Evolutionary conservation across 2,888 invertebrate species (phyloP).

Genomic region (Omphaloscelis lunosa): DNA sequence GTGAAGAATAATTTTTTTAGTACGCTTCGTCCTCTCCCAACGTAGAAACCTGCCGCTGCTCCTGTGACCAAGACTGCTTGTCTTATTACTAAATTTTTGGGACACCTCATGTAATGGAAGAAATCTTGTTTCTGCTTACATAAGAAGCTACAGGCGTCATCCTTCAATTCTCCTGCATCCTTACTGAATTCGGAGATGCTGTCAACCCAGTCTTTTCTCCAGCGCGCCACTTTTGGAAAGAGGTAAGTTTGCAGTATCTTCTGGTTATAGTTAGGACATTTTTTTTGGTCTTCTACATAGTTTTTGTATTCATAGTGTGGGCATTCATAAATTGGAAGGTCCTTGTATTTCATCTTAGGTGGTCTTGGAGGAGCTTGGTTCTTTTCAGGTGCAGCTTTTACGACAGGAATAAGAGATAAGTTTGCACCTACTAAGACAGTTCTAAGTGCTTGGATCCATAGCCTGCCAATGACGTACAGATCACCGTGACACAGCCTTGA

Average conservation of each 20-base stretch:
- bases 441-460: slow-evolving; percentile 76
- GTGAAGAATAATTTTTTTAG: slow-evolving; percentile 56
- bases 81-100: slow-evolving; percentile 70
- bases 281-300: slow-evolving; percentile 66
- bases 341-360: slow-evolving; percentile 80
- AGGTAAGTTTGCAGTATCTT: slow-evolving; percentile 75
- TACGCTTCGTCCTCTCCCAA: slow-evolving; percentile 56
- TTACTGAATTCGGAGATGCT: slow-evolving; percentile 42
- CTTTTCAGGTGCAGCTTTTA: slow-evolving; percentile 69
- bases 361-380: slow-evolving; percentile 67
- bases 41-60: slow-evolving; percentile 67
- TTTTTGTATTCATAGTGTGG: slow-evolving; percentile 81
- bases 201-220: slow-evolving; percentile 56
- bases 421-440: slow-evolving; percentile 71
- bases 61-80: slow-evolving; percentile 70
- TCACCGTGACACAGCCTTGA: slow-evolving; percentile 70
- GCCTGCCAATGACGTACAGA: slow-evolving; percentile 74
- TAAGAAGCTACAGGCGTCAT: slow-evolving; percentile 43
- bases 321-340: slow-evolving; percentile 78
- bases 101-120: slow-evolving; percentile 73
- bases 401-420: slow-evolving; percentile 73
- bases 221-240: slow-evolving; percentile 72
- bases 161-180: slow-evolving; percentile 38
- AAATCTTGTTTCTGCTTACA: slow-evolving; percentile 65
- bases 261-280: slow-evolving; percentile 71